Evolutionary conservation across 1,140 invertebrate species (phyloP), one percentile per base, ranked within the genome.

Genomic region (Penaeus japonicus): DNA sequence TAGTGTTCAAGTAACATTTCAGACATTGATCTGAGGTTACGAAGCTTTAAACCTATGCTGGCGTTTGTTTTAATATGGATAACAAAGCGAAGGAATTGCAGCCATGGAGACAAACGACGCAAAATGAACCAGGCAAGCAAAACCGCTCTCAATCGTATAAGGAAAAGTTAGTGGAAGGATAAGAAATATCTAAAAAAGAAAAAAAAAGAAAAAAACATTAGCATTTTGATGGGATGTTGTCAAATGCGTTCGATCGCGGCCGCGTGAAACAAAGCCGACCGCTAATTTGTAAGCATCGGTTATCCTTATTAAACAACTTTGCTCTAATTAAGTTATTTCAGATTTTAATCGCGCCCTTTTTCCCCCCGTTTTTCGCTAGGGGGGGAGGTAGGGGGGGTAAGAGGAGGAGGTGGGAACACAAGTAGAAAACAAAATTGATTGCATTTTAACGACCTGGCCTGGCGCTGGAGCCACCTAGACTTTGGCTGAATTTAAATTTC

Each of bases 401-500:
- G 70, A 32, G 70, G 24, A 32, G 30, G 22, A 65, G 27, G 70
- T 73, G 85, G 55, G 65, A 77, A 81, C 73, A 87, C 57, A 78
- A 87, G 78, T 27, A 87, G 85, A 87, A 87, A 87, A 87, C 85
- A 80, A 87, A 87, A 87, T 87, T 87, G 85, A 87, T 87, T 87
- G 85, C 85, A 87, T 87, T 87, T 87, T 87, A 87, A 87, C 85
- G 85, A 87, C 85, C 81, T 81, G 85, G 77, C 78, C n/a, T 35
- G 54, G 70, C 24, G 47, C 10, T 57, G 27, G 84, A 73, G 54
- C 55, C 70, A 30, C 70, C 55, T 59, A 75, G 53, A 73, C 77
- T 81, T 70, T 35, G 73, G 55, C 57, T 32, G 18, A 87, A 87
- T 87, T 87, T 87, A 87, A 87, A 87, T 87, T 70, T 81, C 77